Evolutionary conservation across 2,797 vertebrate species (phyloP), one percentile per base, ranked within the genome.

Genomic region (Sciaenops ocellatus): DNA sequence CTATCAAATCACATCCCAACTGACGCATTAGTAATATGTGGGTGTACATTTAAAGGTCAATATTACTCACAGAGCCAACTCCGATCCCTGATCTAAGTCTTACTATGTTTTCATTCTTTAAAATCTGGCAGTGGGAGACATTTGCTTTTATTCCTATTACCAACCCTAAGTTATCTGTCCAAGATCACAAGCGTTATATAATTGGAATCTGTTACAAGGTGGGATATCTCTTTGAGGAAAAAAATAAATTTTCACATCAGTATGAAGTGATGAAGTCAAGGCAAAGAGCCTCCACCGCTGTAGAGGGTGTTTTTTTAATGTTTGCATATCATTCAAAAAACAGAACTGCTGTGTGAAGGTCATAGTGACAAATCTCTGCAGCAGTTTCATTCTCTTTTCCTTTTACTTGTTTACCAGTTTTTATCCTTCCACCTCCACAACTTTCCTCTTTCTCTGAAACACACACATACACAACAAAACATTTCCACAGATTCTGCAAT

Each of bases 401-500:
- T 16, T 70, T 76, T 28, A 51, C 28, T 73, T 51, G 57, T 83
- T 79, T n/a, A 79, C n/a, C 30, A 55, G 48, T 57, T 78, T 70
- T 61, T 50, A 76, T 75, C 38, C 13, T 24, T 80, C 68, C 24
- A 62, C 50, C 18, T 68, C 17, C 41, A 62, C 52, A 73, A 55
- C 56, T 56, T 51, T 65, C 26, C 11, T 20, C 38, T 38, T 47
- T 60, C 42, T 38, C 17, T 56, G 22, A 80, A 56, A 78, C 15
- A 47, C 47, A 46, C 6, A n/a, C 30, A 76, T 17, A 48, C 44
- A 42, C 22, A 56, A 76, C 44, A 61, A 69, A 77, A 65, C 13
- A 69, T 67, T 85, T 80, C 54, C 61, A 85, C 75, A 78, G 24
- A 79, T 61, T 56, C 72, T 69, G 44, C 41, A 77, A 64, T 73